Evolutionary conservation across 2,113 vertebrate species (phyloP).

Genomic region (Stomatorhinus ivindoensis): DNA sequence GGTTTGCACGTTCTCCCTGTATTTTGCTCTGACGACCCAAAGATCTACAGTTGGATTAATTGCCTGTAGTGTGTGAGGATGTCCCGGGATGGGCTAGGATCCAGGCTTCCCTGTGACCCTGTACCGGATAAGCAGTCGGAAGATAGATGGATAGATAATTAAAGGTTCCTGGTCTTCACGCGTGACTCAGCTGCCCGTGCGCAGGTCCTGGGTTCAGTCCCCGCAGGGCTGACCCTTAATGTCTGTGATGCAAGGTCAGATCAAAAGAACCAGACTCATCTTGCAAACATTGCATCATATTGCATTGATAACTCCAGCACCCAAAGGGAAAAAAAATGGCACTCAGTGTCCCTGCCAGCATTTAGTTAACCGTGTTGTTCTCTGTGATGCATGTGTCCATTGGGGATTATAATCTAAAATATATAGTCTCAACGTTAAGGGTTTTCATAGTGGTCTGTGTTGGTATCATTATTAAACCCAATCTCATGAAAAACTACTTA

Average conservation of each 20-base stretch:
- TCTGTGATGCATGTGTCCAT: not conserved
- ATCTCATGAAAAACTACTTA: conserved; percentile 4
- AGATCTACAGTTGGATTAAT: not conserved
- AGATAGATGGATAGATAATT: not conserved
- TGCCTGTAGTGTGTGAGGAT: not conserved
- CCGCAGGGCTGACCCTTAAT: not conserved
- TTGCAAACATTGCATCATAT: not conserved
- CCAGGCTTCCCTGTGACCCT: not conserved
- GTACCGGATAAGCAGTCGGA: not conserved
- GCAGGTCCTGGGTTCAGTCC: not conserved
- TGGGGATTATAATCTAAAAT: not conserved
- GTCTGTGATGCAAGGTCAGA: not conserved
- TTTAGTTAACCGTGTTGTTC: not conserved
- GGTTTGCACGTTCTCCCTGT: not conserved
- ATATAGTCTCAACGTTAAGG: not conserved
- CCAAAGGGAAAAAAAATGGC: not conserved
- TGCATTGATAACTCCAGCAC: not conserved
- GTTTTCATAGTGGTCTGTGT: not conserved
- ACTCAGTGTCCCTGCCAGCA: not conserved
- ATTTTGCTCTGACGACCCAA: not conserved
- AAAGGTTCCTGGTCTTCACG: not conserved
- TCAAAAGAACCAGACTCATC: not conserved
- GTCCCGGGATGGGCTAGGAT: not conserved
- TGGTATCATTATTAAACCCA: not conserved
- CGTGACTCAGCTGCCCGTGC: not conserved